Evolutionary conservation across 2,888 invertebrate species (phyloP).

Genomic region (Rapana venosa): DNA sequence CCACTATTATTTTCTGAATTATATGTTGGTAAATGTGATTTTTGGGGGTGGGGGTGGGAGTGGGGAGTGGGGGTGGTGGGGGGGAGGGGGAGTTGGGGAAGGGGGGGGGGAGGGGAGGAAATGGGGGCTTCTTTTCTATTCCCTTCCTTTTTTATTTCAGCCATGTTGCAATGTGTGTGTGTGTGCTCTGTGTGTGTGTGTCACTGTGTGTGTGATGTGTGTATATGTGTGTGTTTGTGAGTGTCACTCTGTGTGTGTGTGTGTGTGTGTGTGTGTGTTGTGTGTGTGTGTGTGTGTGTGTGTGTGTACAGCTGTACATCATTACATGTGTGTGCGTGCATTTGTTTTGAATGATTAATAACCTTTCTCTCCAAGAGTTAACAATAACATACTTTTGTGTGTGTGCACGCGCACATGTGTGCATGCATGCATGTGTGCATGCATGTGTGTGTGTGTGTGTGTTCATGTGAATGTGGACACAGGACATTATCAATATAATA

Average conservation of each 20-base stretch:
- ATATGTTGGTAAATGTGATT: no score
- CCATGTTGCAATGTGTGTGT: background rate
- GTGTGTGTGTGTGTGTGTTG: conserved; percentile 1
- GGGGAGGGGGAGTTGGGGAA: no score
- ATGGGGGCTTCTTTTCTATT: no score
- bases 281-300: conserved; percentile 1
- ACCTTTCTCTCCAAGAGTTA: no score
- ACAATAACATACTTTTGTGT: background rate
- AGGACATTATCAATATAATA: no score
- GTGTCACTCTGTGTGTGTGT: background rate
- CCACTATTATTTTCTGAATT: no score
- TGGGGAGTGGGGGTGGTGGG: no score
- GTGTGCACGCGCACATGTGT: background rate
- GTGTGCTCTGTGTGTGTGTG: conserved; percentile 1
- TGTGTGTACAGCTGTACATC: background rate
- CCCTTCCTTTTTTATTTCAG: no score
- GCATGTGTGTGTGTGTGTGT: background rate
- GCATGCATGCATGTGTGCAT: background rate
- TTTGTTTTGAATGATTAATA: background rate
- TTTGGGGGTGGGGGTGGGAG: no score
- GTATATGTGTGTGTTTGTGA: background rate
- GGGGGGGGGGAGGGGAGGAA: no score
- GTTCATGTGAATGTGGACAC: background rate
- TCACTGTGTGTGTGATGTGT: conserved; percentile 1
- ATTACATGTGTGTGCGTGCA: background rate